These are phyloP conservation scores for Eufriesea mexicana DNA, from an alignment of 1,140 invertebrate species.

Conservation along the genomic window DNA sequence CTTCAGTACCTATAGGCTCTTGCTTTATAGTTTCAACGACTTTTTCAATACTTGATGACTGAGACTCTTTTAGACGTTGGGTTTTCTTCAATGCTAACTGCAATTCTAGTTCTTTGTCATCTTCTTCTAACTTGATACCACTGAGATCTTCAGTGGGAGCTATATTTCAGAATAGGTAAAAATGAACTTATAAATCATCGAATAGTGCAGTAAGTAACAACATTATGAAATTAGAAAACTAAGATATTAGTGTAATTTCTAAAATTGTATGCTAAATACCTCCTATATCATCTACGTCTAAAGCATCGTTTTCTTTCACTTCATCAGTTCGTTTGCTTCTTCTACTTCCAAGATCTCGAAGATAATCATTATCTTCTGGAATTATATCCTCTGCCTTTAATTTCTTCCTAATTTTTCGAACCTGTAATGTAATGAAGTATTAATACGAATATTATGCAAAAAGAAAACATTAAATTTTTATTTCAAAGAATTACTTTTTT, in stretches of 20 bases:
- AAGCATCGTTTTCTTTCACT: constrained; percentile 73
- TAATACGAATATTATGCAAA: background rate
- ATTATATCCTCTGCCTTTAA: constrained; percentile 85
- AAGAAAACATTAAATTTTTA: constrained; percentile 1
- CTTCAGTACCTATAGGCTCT: constrained; percentile 75
- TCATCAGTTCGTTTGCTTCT: constrained; percentile 77
- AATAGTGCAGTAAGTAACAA: constrained; percentile 20
- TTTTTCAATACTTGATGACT: constrained; percentile 79
- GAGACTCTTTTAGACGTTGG: constrained; percentile 87
- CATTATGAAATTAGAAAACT: background rate
- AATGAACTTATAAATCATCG: background rate
- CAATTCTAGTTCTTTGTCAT: constrained; percentile 90
- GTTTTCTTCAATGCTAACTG: constrained; percentile 89
- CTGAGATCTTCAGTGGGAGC: constrained; percentile 84
- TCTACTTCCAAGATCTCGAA: constrained; percentile 83
- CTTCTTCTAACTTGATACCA: constrained; percentile 86
- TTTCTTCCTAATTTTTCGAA: constrained; percentile 81
- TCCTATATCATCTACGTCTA: constrained; percentile 83
- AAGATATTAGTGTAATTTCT: background rate
- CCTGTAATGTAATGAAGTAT: constrained; percentile 53
- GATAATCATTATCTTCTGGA: constrained; percentile 78
- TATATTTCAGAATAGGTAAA: constrained; percentile 64
- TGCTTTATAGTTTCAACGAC: constrained; percentile 78
- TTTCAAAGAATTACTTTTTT: constrained; percentile 87
- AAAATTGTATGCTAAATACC: constrained; percentile 70